Evolutionary conservation across 2,888 invertebrate genomes (phyloP).

Genomic region (Drosophila quasianomalipes): DNA sequence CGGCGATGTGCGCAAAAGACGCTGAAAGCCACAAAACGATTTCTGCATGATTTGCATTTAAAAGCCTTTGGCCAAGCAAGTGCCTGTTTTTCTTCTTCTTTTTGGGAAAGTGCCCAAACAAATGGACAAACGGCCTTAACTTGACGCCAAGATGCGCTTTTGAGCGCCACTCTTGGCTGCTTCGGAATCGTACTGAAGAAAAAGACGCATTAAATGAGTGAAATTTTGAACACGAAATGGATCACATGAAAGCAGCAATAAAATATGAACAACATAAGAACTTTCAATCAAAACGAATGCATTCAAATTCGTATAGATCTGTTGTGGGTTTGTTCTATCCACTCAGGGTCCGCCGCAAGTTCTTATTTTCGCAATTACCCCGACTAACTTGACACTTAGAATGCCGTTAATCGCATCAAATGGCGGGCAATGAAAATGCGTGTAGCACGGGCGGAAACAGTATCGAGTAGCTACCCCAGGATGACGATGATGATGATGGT

Average conservation of each 20-base stretch:
- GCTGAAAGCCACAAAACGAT: conserved; percentile 47
- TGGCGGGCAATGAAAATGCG: conserved; percentile 4
- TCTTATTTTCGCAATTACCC: conserved; percentile 55
- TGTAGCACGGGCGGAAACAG: conserved; percentile 3
- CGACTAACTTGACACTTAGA: conserved; percentile 54
- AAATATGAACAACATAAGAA: not conserved
- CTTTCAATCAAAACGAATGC: not conserved
- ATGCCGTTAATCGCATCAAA: conserved; percentile 55
- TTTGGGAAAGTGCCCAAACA: conserved; percentile 48
- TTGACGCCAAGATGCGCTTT: conserved; percentile 18
- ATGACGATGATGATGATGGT: not conserved
- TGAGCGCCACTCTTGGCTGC: conserved; percentile 47
- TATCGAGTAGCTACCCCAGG: conserved; percentile 44
- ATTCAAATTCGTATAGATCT: not conserved
- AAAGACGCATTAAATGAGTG: not conserved
- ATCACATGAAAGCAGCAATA: not conserved
- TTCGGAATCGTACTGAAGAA: not conserved
- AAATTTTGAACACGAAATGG: not conserved
- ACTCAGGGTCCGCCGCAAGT: conserved; percentile 26
- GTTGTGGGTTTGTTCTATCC: not conserved
- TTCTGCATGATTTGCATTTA: conserved; percentile 78
- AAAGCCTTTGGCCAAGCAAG: conserved; percentile 59
- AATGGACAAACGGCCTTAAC: conserved; percentile 2
- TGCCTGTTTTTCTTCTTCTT: conserved; percentile 13
- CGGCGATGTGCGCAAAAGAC: conserved; percentile 12